phyloP scores from a whole-genome alignment of 2,113 vertebrate species.

The Perca schrenkii region DNA sequence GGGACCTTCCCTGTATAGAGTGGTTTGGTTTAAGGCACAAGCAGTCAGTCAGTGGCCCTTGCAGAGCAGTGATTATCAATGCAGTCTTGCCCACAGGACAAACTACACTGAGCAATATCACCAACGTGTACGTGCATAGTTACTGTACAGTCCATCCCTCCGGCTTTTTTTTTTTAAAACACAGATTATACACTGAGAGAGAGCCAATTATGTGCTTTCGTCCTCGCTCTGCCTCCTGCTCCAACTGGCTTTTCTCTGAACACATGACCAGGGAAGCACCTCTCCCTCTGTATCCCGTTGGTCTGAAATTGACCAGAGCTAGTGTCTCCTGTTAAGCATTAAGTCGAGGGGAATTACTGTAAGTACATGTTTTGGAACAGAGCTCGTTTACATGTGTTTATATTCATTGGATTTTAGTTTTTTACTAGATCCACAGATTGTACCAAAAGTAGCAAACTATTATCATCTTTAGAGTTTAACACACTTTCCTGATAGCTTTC shows the following conservation, averaged over 20 bases:
- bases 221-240: constrained; percentile 33
- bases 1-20: constrained; percentile 11
- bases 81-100: neutral
- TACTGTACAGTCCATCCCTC: neutral
- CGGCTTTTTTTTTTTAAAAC: neutral
- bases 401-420: neutral
- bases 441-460: neutral
- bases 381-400: neutral
- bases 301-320: neutral
- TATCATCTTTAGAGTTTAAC: neutral
- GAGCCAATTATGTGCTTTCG: constrained; percentile 79
- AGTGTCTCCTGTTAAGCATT: neutral
- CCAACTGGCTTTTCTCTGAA: constrained; percentile 34
- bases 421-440: neutral
- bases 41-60: neutral
- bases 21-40: neutral
- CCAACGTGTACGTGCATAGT: neutral
- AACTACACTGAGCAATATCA: neutral
- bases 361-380: neutral
- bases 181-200: constrained; percentile 77
- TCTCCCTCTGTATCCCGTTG: neutral
- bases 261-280: constrained; percentile 15
- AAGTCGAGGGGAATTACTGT: neutral
- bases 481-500: neutral
- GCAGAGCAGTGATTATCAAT: neutral